These are phyloP conservation scores for Lasioglossum vierecki DNA, from an alignment of 2,888 invertebrate species.

Conservation along the genomic window DNA sequence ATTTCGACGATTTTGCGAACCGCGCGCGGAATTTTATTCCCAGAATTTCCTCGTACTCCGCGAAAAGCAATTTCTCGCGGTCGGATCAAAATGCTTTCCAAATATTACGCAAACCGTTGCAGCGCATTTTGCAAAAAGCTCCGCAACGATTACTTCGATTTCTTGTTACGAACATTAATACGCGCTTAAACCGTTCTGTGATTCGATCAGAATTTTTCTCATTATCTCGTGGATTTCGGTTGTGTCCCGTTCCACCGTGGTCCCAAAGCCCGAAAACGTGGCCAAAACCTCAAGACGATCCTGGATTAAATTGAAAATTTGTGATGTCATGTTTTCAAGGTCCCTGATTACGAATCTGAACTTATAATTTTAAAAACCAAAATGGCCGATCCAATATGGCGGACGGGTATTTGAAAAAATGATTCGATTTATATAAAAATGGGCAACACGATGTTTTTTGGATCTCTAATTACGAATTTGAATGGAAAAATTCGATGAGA, in stretches of 20 bases:
- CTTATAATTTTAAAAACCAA: too few relatives aligned
- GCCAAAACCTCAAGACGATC: too few relatives aligned
- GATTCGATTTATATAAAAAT: too few relatives aligned
- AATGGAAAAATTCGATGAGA: too few relatives aligned
- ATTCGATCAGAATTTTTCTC: not conserved
- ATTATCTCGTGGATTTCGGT: not conserved
- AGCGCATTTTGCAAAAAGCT: not conserved
- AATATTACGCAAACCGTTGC: not conserved
- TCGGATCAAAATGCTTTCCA: not conserved
- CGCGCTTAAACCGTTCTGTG: not conserved
- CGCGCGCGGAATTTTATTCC: conserved; percentile 20
- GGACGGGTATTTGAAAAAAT: too few relatives aligned
- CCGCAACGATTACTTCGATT: not conserved
- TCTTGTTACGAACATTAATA: not conserved
- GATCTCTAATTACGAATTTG: too few relatives aligned
- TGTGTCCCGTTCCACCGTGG: not conserved
- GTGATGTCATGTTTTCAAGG: too few relatives aligned
- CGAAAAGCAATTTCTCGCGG: conserved; percentile 25
- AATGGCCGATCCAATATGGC: too few relatives aligned
- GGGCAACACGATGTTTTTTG: too few relatives aligned
- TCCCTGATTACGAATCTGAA: too few relatives aligned
- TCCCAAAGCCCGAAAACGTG: too few relatives aligned
- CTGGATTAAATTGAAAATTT: too few relatives aligned
- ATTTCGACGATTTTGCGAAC: not conserved
- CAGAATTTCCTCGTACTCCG: conserved; percentile 21